phyloP scores from a whole-genome alignment of 2,888 invertebrate species.

The Ectropis crepuscularia region DNA sequence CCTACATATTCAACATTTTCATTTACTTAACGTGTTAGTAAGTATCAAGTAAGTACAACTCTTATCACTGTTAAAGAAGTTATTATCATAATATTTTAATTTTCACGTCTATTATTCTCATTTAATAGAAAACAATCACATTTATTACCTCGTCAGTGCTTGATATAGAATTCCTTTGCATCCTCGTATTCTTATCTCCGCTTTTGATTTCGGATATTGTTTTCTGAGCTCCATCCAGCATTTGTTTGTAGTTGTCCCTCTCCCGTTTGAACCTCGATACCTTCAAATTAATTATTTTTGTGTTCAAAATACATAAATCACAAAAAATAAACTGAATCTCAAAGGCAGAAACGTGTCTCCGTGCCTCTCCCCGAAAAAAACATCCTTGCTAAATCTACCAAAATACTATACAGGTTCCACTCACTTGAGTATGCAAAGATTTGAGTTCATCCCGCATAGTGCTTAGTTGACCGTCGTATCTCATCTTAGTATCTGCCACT shows the following conservation, averaged over 20 bases:
- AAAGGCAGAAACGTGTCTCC: too few species aligned
- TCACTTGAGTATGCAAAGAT: slow-evolving; percentile 90
- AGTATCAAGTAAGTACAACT: too few species aligned
- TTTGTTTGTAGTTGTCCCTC: slow-evolving; percentile 94
- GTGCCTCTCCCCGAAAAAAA: too few species aligned
- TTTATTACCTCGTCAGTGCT: slow-evolving; percentile 88
- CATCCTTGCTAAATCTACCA: not conserved
- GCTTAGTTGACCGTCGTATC: slow-evolving; percentile 93
- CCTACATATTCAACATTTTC: too few species aligned
- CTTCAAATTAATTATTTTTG: slow-evolving; percentile 46
- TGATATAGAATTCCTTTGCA: slow-evolving; percentile 86
- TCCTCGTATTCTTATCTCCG: slow-evolving; percentile 76
- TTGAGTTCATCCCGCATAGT: slow-evolving; percentile 93
- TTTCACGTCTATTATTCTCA: not conserved
- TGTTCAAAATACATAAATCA: not conserved
- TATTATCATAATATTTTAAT: too few species aligned
- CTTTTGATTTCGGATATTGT: slow-evolving; percentile 91
- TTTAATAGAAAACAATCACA: not conserved
- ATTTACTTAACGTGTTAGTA: too few species aligned
- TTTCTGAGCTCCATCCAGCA: slow-evolving; percentile 94
- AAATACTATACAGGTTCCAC: not conserved
- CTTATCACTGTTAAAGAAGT: too few species aligned
- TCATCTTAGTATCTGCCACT: slow-evolving; percentile 90
- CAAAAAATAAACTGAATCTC: not conserved
- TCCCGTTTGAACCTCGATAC: slow-evolving; percentile 92